These are phyloP conservation scores for Aphaenogaster floridana DNA, from an alignment of 1,140 invertebrate genomes.

Conservation along the genomic window DNA sequence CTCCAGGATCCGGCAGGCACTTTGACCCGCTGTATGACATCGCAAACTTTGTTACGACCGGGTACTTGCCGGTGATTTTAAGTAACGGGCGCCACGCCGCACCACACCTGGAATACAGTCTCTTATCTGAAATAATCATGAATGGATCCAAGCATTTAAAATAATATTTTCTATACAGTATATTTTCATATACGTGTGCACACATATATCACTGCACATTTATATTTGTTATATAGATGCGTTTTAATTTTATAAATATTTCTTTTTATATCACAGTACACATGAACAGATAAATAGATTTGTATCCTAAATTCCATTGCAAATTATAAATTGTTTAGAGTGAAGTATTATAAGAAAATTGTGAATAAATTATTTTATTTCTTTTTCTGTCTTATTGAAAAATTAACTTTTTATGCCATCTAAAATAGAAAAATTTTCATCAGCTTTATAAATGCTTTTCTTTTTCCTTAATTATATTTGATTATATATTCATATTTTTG, in stretches of 20 bases:
- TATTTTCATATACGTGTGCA: neutral
- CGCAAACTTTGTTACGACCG: slow-evolving; percentile 42
- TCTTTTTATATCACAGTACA: neutral
- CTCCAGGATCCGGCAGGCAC: slow-evolving; percentile 5
- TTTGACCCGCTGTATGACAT: slow-evolving; percentile 37
- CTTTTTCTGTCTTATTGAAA: neutral
- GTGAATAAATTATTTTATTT: neutral
- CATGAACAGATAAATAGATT: neutral
- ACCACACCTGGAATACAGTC: neutral
- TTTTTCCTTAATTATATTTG: neutral
- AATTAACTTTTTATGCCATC: neutral
- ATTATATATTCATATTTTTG: neutral
- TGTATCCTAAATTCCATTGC: neutral
- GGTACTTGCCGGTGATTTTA: slow-evolving; percentile 32
- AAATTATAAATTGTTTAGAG: neutral
- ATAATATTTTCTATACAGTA: neutral
- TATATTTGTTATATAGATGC: neutral
- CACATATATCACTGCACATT: neutral
- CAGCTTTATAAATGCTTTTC: neutral
- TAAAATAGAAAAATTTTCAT: neutral
- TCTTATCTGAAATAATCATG: neutral
- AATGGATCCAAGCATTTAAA: neutral
- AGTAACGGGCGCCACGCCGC: neutral
- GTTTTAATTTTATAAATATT: neutral
- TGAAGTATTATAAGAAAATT: neutral